A percentile compares a stretch with the other conserved stretches of the same genome.
These are phyloP conservation scores for Cervus canadensis DNA, from an alignment of 2,113 vertebrate genomes.

Conservation along the genomic window DNA sequence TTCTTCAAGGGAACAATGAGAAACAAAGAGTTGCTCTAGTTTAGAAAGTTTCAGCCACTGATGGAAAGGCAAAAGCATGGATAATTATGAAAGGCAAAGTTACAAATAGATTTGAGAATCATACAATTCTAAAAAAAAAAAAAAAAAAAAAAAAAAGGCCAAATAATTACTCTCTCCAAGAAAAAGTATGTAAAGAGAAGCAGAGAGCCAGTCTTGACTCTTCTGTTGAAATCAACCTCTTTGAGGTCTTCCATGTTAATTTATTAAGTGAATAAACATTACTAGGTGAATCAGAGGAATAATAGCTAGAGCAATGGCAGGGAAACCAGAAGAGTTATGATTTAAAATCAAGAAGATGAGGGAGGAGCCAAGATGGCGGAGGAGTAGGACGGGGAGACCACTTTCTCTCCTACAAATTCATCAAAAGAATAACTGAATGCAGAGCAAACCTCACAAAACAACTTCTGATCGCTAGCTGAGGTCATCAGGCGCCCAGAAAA, in stretches of 20 bases:
- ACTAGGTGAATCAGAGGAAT: not conserved
- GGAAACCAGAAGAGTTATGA: not conserved
- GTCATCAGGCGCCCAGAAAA: too few relatives aligned
- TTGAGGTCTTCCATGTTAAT: not conserved
- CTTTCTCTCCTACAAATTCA: too few relatives aligned
- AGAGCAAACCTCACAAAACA: too few relatives aligned
- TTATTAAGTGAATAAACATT: not conserved
- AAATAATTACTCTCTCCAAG: not conserved
- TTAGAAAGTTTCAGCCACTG: not conserved
- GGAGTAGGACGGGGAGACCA: too few relatives aligned
- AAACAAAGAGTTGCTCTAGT: not conserved
- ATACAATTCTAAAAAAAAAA: not conserved
- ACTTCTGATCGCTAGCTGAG: too few relatives aligned
- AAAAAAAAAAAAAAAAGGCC: not conserved
- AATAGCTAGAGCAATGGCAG: not conserved
- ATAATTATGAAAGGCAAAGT: not conserved
- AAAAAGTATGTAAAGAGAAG: not conserved
- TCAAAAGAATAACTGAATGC: too few relatives aligned
- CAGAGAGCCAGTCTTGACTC: not conserved
- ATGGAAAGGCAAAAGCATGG: not conserved
- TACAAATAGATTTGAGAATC: not conserved
- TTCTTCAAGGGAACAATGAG: not conserved
- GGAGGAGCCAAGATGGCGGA: too few relatives aligned
- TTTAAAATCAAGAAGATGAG: not conserved
- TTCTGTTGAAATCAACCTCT: not conserved